These are phyloP conservation scores for Micrasema longulum DNA, from an alignment of 1,140 invertebrate species.

Conservation along the genomic window DNA sequence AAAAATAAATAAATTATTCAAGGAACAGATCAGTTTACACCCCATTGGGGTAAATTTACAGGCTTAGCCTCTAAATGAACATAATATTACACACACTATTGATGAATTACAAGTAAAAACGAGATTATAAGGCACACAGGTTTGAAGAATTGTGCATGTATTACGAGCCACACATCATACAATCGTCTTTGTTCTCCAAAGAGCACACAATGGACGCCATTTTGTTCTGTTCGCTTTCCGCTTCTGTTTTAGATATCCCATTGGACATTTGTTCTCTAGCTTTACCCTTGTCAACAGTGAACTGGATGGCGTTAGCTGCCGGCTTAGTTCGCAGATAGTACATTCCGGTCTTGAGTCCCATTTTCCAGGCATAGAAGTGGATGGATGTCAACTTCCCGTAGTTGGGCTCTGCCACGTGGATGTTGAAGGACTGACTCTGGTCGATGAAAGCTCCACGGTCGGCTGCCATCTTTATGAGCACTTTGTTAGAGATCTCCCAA, in stretches of 20 bases:
- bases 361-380: slow-evolving; percentile 98
- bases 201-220: slow-evolving; percentile 88
- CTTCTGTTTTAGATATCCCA: slow-evolving; percentile 53
- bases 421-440: slow-evolving; percentile 97
- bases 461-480: slow-evolving; percentile 96
- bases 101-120: no score
- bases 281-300: slow-evolving; percentile 95
- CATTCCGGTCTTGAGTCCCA: slow-evolving; percentile 98
- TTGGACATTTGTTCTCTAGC: slow-evolving; percentile 63
- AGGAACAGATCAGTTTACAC: no score
- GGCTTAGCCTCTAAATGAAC: no score
- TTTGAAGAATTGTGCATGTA: not conserved
- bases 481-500: slow-evolving; percentile 98
- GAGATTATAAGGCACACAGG: slow-evolving; percentile 15
- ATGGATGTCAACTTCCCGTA: slow-evolving; percentile 96
- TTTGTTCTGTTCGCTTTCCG: slow-evolving; percentile 68
- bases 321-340: slow-evolving; percentile 98
- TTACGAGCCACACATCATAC: slow-evolving; percentile 82
- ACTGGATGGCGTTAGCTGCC: slow-evolving; percentile 96
- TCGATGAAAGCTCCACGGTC: slow-evolving; percentile 98
- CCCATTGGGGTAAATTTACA: no score
- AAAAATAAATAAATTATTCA: no score
- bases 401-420: slow-evolving; percentile 95
- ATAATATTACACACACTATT: no score
- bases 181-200: slow-evolving; percentile 91